Evolutionary conservation across 2,888 invertebrate species (phyloP).

Genomic region (Scaptomyza parva): DNA sequence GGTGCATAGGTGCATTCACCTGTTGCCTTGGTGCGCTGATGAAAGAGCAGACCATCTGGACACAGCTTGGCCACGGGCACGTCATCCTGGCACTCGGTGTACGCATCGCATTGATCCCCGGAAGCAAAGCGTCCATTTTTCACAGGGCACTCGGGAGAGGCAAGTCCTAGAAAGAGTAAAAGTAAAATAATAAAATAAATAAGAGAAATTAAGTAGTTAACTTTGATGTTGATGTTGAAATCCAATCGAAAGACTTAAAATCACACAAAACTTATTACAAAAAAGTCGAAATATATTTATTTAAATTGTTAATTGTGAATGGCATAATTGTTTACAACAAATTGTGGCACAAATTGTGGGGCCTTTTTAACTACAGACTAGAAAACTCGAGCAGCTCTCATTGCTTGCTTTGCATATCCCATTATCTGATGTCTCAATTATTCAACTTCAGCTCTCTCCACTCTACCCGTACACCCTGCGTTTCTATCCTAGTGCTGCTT

Average conservation of each 20-base stretch:
- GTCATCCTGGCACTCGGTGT: constrained; percentile 90
- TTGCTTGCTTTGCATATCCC: constrained; percentile 40
- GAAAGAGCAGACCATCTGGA: constrained; percentile 91
- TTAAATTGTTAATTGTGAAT: constrained; percentile 29
- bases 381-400: constrained; percentile 71
- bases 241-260: constrained; percentile 48
- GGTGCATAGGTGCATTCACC: constrained; percentile 93
- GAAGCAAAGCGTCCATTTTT: constrained; percentile 89
- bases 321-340: constrained; percentile 50
- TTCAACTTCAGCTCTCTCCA: constrained; percentile 10
- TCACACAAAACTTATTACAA: constrained; percentile 31
- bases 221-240: too few species aligned
- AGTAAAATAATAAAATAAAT: background rate
- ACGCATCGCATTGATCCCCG: constrained; percentile 90
- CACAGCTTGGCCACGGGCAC: constrained; percentile 90
- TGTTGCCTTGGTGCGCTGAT: constrained; percentile 86
- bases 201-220: too few species aligned
- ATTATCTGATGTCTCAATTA: constrained; percentile 25
- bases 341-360: constrained; percentile 39
- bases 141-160: constrained; percentile 86
- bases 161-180: constrained; percentile 55
- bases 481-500: constrained; percentile 24
- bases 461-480: background rate
- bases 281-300: constrained; percentile 33
- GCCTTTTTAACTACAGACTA: constrained; percentile 76